Evolutionary conservation across 2,113 vertebrate species (phyloP).

Genomic region (Dicaeum eximium): DNA sequence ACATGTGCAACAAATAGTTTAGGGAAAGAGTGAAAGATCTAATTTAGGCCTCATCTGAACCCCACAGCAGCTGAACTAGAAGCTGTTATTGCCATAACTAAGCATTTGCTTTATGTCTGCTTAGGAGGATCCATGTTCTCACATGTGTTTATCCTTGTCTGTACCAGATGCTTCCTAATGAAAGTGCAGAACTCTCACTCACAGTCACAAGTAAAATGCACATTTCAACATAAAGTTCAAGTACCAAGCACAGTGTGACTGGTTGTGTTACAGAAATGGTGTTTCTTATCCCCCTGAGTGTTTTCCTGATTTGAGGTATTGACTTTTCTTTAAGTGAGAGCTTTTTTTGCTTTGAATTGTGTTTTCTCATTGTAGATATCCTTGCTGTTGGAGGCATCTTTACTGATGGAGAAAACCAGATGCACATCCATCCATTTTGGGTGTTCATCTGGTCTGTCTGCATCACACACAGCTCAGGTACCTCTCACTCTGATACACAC

Average conservation of each 20-base stretch:
- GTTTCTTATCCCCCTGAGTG: background rate
- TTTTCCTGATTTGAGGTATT: background rate
- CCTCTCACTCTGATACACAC: background rate
- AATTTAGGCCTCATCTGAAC: background rate
- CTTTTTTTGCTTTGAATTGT: background rate
- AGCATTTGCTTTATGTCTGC: background rate
- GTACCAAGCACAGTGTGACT: background rate
- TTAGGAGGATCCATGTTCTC: background rate
- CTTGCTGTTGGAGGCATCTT: background rate
- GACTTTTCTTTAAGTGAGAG: background rate
- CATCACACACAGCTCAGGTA: background rate
- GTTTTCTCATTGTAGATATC: background rate
- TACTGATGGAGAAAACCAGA: background rate
- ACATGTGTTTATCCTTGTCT: background rate
- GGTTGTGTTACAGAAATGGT: background rate
- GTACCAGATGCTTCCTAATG: background rate
- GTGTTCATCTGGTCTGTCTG: background rate
- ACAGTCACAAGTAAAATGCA: background rate
- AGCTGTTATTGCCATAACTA: background rate
- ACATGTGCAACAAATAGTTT: background rate
- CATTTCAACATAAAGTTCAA: background rate
- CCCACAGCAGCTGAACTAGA: background rate
- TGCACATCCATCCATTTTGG: background rate
- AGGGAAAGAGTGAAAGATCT: background rate
- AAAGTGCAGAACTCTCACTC: background rate